These are phyloP conservation scores for Bergia puertoricense DNA, from an alignment of 92 coral and sea anemone genomes.

Conservation along the genomic window DNA sequence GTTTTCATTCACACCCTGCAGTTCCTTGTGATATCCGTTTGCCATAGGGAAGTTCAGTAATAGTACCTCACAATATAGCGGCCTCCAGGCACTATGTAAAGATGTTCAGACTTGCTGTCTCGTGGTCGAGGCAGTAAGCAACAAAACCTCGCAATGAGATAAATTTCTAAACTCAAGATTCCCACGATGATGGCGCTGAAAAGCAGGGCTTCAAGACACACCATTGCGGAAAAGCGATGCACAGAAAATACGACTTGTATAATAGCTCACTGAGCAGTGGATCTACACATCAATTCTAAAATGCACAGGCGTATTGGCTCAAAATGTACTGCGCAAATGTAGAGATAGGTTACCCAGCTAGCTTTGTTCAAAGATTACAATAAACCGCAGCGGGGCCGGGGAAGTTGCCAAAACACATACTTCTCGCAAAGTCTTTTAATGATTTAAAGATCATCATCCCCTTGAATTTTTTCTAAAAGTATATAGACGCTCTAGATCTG, in stretches of 20 bases:
- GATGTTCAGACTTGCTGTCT: neutral
- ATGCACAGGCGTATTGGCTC: neutral
- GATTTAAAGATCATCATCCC: too few species aligned
- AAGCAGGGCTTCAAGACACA: neutral
- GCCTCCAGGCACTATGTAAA: neutral
- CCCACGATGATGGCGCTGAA: constrained; percentile 17
- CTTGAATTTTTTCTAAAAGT: too few species aligned
- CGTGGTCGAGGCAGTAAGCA: constrained; percentile 8
- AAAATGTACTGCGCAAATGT: neutral
- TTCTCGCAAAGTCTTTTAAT: too few species aligned
- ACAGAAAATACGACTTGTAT: neutral
- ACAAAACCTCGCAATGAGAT: constrained; percentile 15
- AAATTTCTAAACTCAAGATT: constrained; percentile 17
- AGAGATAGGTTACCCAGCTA: too few species aligned
- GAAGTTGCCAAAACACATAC: too few species aligned
- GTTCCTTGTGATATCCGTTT: neutral
- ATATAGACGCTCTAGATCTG: too few species aligned
- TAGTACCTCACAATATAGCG: neutral
- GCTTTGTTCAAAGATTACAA: too few species aligned
- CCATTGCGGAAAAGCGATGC: neutral
- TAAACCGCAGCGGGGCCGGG: too few species aligned
- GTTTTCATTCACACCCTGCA: neutral
- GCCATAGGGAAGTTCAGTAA: neutral
- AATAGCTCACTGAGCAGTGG: neutral
- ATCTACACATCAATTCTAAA: neutral